Percentiles rank a stretch among this genome's conserved stretches.
These are phyloP conservation scores for Alligator mississippiensis DNA, from an alignment of 2,113 vertebrate genomes.

Conservation along the genomic window DNA sequence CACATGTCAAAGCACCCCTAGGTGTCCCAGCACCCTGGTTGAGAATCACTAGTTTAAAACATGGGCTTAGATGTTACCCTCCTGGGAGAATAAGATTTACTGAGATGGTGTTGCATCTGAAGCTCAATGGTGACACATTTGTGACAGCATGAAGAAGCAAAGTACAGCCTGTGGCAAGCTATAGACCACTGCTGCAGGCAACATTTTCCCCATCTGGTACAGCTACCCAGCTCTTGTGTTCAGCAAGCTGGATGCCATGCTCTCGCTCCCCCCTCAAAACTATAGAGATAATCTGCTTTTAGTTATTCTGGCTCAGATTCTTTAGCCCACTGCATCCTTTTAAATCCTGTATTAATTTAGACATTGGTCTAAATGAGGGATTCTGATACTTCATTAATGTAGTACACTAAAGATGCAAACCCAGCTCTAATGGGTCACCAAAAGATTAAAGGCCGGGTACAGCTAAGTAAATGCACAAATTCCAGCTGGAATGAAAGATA, in stretches of 20 bases:
- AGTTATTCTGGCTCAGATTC: neutral
- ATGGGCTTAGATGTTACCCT: neutral
- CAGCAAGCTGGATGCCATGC: neutral
- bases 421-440: neutral
- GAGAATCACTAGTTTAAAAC: neutral
- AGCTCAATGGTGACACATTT: neutral
- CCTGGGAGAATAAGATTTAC: neutral
- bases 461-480: neutral
- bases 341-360: neutral
- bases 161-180: neutral
- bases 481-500: neutral
- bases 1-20: too few relatives aligned
- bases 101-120: too few relatives aligned
- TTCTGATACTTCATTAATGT: neutral
- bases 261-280: neutral
- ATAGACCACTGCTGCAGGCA: neutral
- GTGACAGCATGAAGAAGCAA: neutral
- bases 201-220: neutral
- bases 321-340: neutral
- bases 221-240: neutral
- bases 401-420: neutral
- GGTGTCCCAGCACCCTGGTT: too few relatives aligned
- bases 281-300: neutral
- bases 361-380: neutral
- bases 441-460: neutral